Evolutionary conservation across 1,140 invertebrate species (phyloP).

Genomic region (Thaumatotibia leucotreta): DNA sequence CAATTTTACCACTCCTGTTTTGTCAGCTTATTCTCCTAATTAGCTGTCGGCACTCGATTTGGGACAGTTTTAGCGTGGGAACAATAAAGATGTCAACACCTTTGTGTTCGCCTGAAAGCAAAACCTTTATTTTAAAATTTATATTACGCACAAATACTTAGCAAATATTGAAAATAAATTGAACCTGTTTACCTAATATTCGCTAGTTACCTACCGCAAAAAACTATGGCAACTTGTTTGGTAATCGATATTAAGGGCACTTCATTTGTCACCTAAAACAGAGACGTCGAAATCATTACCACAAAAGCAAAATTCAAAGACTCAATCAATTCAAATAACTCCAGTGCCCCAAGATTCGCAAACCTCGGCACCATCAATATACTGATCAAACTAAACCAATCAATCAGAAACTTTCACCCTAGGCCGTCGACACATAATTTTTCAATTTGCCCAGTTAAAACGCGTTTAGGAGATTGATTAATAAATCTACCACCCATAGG

Average conservation of each 20-base stretch:
- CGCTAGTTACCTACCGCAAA: no score
- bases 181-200: no score
- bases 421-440: constrained; percentile 27
- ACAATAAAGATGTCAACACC: neutral
- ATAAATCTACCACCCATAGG: constrained; percentile 49
- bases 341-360: neutral
- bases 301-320: neutral
- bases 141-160: no score
- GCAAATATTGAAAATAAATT: no score
- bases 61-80: neutral
- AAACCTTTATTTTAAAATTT: neutral
- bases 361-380: constrained; percentile 15
- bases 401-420: constrained; percentile 3
- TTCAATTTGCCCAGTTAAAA: constrained; percentile 29
- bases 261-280: no score
- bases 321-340: neutral
- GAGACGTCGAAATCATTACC: no score
- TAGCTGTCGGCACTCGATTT: neutral
- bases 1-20: neutral
- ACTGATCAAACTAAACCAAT: constrained; percentile 20
- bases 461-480: constrained; percentile 59
- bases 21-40: neutral
- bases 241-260: no score
- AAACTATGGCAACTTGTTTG: no score
- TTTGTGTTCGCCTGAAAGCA: neutral